Percentiles rank a stretch among this genome's conserved stretches.
phyloP scores from a whole-genome alignment of 2,113 vertebrate genomes.

The Apeltes quadracus region DNA sequence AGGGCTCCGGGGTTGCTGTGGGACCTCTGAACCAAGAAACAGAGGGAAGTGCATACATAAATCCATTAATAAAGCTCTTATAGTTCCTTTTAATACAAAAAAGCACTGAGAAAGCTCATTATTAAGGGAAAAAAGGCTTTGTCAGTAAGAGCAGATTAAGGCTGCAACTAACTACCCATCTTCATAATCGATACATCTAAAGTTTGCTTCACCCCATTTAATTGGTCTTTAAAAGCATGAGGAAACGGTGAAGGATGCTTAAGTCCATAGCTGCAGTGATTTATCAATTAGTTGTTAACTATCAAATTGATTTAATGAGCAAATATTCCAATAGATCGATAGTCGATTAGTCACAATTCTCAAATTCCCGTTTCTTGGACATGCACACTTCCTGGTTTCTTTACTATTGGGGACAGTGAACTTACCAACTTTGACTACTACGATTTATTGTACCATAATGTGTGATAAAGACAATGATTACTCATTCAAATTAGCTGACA shows the following conservation, averaged over 20 bases:
- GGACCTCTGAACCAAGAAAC: slow-evolving; percentile 77
- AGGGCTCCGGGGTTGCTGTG: slow-evolving; percentile 84
- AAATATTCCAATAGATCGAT: too few species aligned
- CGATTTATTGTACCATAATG: background rate
- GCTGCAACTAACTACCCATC: background rate
- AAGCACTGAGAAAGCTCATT: background rate
- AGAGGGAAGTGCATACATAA: background rate
- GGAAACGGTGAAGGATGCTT: background rate
- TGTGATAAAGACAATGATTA: background rate
- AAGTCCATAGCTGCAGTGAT: too few species aligned
- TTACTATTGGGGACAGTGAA: too few species aligned
- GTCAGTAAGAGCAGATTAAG: background rate
- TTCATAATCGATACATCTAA: background rate
- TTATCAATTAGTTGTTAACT: too few species aligned
- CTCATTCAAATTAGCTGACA: too few species aligned
- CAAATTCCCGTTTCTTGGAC: too few species aligned
- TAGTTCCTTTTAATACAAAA: background rate
- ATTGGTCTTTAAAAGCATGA: background rate
- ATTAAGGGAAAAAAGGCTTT: background rate
- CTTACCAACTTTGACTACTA: too few species aligned
- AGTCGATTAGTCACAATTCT: too few species aligned
- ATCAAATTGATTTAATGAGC: too few species aligned
- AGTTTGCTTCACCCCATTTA: background rate
- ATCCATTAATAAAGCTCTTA: background rate
- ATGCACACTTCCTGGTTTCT: too few species aligned